These are phyloP conservation scores for Petrolisthes manimaculis DNA, from an alignment of 2,888 invertebrate species.

Conservation along the genomic window DNA sequence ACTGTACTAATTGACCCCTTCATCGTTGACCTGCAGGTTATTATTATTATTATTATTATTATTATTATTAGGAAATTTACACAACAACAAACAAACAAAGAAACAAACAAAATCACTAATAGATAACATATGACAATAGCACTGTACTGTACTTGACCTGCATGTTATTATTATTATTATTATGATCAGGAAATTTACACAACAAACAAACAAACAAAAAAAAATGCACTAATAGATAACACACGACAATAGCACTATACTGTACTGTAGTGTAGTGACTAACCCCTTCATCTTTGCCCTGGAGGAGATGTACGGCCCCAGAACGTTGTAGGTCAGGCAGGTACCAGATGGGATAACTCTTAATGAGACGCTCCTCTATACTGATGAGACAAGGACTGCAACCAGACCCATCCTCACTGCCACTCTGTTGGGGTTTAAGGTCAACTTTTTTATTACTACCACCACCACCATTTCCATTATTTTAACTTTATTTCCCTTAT, in stretches of 20 bases:
- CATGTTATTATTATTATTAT: too few species aligned
- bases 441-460: background rate
- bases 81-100: too few species aligned
- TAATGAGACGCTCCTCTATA: conserved; percentile 86
- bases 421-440: conserved; percentile 30
- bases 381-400: conserved; percentile 82
- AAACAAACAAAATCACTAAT: too few species aligned
- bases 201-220: too few species aligned
- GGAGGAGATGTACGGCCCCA: conserved; percentile 92
- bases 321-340: conserved; percentile 92
- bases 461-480: too few species aligned
- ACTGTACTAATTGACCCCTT: conserved; percentile 69
- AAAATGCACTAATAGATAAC: too few species aligned
- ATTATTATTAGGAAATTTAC: too few species aligned
- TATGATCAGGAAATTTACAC: too few species aligned
- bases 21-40: conserved; percentile 89
- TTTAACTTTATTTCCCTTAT: too few species aligned
- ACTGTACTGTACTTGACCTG: too few species aligned
- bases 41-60: too few species aligned
- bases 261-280: conserved; percentile 51
- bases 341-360: conserved; percentile 96
- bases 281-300: conserved; percentile 82
- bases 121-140: too few species aligned
- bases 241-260: background rate
- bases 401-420: conserved; percentile 51